Evolutionary conservation across 2,797 vertebrate species (phyloP).

Genomic region (Petrocephalus schoutedeni): DNA sequence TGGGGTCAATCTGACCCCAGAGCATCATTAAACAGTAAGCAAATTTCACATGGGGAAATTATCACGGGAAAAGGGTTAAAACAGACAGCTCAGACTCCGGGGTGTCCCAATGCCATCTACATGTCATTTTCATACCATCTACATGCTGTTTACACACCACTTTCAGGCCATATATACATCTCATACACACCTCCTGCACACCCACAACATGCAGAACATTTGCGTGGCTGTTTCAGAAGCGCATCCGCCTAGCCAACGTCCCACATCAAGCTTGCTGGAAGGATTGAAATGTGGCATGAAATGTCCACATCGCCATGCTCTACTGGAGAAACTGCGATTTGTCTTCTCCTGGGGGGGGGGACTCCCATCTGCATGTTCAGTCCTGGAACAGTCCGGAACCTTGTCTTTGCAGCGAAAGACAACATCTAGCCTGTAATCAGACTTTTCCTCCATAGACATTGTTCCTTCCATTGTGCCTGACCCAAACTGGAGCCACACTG

Average conservation of each 20-base stretch:
- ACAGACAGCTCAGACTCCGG: not conserved
- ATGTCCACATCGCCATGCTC: not conserved
- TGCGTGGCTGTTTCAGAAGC: not conserved
- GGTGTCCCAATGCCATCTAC: not conserved
- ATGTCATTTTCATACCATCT: not conserved
- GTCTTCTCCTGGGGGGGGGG: not conserved
- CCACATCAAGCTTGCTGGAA: not conserved
- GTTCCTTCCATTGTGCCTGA: slow-evolving; percentile 66
- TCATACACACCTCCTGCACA: not conserved
- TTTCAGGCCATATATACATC: not conserved
- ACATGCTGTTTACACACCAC: not conserved
- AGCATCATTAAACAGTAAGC: too few relatives aligned
- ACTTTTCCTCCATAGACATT: slow-evolving; percentile 46
- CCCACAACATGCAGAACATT: not conserved
- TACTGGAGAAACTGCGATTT: not conserved
- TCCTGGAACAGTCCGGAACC: not conserved
- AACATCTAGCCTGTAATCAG: slow-evolving; percentile 24
- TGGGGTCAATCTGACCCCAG: too few relatives aligned
- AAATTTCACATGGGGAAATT: too few relatives aligned
- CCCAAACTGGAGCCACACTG: slow-evolving; percentile 59
- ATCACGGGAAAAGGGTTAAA: too few relatives aligned
- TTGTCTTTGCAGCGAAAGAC: slow-evolving; percentile 10
- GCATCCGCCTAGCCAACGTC: not conserved
- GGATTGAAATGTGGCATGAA: not conserved
- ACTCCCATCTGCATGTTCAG: not conserved